phyloP scores from a whole-genome alignment of 2,888 invertebrate species.

The Entomobrya multifasciata region DNA sequence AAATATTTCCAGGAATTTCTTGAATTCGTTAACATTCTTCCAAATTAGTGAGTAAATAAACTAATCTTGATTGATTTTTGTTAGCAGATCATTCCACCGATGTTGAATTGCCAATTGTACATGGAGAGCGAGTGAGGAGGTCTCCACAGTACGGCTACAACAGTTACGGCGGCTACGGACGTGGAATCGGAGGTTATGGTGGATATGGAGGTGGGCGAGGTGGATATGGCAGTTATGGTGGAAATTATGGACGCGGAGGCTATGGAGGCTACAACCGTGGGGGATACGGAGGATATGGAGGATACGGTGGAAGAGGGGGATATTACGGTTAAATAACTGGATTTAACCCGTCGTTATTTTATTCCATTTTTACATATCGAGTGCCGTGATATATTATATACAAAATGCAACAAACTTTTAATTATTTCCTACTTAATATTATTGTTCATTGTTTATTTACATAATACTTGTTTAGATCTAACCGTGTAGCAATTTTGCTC shows the following conservation, averaged over 20 bases:
- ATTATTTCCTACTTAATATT: not conserved
- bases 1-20: too few relatives aligned
- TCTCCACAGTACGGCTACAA: conserved; percentile 31
- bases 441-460: not conserved
- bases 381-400: not conserved
- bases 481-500: too few relatives aligned
- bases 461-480: too few relatives aligned
- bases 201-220: conserved; percentile 21
- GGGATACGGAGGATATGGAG: not conserved
- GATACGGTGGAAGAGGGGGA: not conserved
- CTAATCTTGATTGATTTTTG: too few relatives aligned
- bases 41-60: not conserved
- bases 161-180: conserved; percentile 58
- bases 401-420: conserved; percentile 5
- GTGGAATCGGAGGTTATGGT: conserved; percentile 1
- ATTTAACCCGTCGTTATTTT: not conserved
- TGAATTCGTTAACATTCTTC: not conserved
- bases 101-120: not conserved
- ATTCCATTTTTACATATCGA: not conserved
- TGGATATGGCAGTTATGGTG: conserved; percentile 22
- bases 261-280: too few relatives aligned
- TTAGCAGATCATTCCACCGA: too few relatives aligned
- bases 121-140: conserved; percentile 39
- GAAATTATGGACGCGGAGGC: not conserved
- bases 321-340: conserved; percentile 15